Evolutionary conservation across 2,113 vertebrate genomes (phyloP).

Genomic region (Oncorhynchus gorbuscha): DNA sequence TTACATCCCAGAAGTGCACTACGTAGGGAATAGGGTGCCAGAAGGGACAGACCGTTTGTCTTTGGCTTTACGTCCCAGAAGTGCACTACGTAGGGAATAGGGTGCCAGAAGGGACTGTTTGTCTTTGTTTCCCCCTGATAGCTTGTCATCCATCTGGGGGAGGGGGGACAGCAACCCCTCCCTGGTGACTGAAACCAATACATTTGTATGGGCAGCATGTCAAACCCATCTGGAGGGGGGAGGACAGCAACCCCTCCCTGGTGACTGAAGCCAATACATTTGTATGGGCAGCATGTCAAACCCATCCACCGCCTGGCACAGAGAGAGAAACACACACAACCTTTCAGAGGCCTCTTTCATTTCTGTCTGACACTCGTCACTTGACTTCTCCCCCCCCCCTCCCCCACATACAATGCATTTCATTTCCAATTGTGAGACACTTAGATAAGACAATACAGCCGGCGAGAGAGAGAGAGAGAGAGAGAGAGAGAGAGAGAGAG

Average conservation of each 20-base stretch:
- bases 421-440: constrained; percentile 24
- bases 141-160: background rate
- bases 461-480: too few relatives aligned
- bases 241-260: background rate
- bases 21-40: too few relatives aligned
- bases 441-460: constrained; percentile 32
- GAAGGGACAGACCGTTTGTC: too few relatives aligned
- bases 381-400: constrained; percentile 13
- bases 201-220: too few relatives aligned
- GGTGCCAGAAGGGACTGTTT: too few relatives aligned
- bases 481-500: too few relatives aligned
- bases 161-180: too few relatives aligned
- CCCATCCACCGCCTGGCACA: background rate
- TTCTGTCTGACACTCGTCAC: constrained; percentile 17
- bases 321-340: background rate
- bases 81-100: too few relatives aligned
- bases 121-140: background rate
- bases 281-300: constrained; percentile 6
- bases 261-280: background rate
- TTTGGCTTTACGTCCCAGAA: too few relatives aligned
- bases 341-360: constrained; percentile 10
- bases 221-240: too few relatives aligned
- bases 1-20: too few relatives aligned
- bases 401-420: constrained; percentile 11
- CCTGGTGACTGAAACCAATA: too few relatives aligned